Conservation (phyloP, 2,113 vertebrate genomes). For the Carassius carassius region DNA sequence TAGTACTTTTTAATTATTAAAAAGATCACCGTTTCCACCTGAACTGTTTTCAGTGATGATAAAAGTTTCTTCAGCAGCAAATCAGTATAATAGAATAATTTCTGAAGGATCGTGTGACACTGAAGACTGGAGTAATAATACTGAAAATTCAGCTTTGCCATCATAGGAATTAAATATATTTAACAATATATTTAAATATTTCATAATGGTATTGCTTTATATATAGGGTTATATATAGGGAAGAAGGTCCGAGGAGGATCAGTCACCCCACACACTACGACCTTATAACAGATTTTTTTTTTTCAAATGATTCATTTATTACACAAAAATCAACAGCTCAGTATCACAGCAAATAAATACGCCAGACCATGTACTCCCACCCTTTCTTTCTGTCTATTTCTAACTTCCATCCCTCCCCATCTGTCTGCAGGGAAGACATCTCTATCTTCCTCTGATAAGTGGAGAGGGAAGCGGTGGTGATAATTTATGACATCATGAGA, state of each 20-base stretch:
- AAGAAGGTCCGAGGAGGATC: not conserved
- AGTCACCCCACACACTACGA: not conserved
- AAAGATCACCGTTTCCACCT: too few species aligned
- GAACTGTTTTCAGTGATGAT: too few species aligned
- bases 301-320: slow-evolving; percentile 19
- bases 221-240: not conserved
- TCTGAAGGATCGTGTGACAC: too few species aligned
- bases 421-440: slow-evolving; percentile 39
- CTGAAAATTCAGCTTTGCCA: too few species aligned
- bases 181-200: too few species aligned
- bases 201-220: too few species aligned
- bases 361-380: slow-evolving; percentile 40
- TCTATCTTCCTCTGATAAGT: slow-evolving; percentile 55
- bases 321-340: slow-evolving; percentile 46
- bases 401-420: slow-evolving; percentile 42
- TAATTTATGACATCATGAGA: slow-evolving; percentile 55
- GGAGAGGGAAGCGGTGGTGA: slow-evolving; percentile 39
- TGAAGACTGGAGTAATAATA: too few species aligned
- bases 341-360: slow-evolving; percentile 47
- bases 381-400: slow-evolving; percentile 6
- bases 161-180: too few species aligned
- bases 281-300: slow-evolving; percentile 37
- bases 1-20: too few species aligned
- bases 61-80: too few species aligned
- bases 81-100: too few species aligned